phyloP scores from a whole-genome alignment of 2,888 invertebrate species.

The Drosophila fungiperda region DNA sequence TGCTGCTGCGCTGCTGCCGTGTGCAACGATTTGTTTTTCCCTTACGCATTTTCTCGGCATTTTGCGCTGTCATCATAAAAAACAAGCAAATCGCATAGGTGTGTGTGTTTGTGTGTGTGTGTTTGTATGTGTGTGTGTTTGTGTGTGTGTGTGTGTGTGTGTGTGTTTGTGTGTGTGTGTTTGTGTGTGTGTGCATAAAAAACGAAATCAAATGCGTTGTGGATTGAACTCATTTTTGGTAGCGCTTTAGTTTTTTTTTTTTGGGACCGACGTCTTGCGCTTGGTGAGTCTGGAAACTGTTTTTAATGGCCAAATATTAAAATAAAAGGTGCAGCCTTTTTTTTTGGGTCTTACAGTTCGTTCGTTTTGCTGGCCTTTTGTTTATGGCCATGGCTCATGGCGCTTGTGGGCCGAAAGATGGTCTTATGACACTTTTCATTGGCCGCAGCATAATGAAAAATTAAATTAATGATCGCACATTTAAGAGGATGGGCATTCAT shows the following conservation, averaged over 20 bases:
- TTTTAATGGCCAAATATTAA: constrained; percentile 77
- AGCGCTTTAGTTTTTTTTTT: constrained; percentile 4
- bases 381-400: constrained; percentile 55
- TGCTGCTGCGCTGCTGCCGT: constrained; percentile 36
- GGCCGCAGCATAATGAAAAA: constrained; percentile 72
- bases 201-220: constrained; percentile 40
- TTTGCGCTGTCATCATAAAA: constrained; percentile 62
- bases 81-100: constrained; percentile 35
- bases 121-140: background rate
- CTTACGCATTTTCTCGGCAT: constrained; percentile 50
- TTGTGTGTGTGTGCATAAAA: constrained; percentile 14
- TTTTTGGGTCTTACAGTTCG: constrained; percentile 23
- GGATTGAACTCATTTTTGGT: constrained; percentile 32
- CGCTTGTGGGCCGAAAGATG: constrained; percentile 18
- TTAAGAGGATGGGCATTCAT: constrained; percentile 52
- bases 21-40: constrained; percentile 63
- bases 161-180: constrained; percentile 3
- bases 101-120: constrained; percentile 5
- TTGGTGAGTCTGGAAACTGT: constrained; percentile 58
- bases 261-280: constrained; percentile 29
- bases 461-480: constrained; percentile 78
- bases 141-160: constrained; percentile 3
- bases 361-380: constrained; percentile 54
- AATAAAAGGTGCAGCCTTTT: constrained; percentile 71
- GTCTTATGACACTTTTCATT: constrained; percentile 76